Conservation (phyloP, 1,140 invertebrate species). For the Zophobas atratus region DNA sequence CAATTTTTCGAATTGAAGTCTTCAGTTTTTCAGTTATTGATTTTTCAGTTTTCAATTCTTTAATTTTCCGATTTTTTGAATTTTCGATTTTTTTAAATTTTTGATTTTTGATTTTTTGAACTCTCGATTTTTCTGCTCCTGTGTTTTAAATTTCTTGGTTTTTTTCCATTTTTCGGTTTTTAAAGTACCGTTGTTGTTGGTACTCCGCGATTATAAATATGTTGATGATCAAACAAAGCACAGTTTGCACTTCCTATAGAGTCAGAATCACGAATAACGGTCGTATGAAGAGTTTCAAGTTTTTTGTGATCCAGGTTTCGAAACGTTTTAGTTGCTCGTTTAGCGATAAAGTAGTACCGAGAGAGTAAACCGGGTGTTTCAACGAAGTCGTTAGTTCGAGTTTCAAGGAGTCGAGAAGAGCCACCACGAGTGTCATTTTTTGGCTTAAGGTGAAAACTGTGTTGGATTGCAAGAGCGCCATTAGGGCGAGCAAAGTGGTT, state of each 20-base stretch:
- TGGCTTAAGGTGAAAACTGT: neutral
- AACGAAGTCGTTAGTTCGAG: neutral
- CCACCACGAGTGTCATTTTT: neutral
- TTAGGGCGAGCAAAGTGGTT: neutral
- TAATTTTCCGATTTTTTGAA: too few species aligned
- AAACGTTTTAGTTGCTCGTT: too few species aligned
- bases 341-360: too few species aligned
- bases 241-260: neutral
- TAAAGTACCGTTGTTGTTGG: neutral
- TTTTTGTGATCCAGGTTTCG: neutral
- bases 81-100: too few species aligned
- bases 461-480: neutral
- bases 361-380: constrained; percentile 3
- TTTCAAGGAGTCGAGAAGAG: neutral
- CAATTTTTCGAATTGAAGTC: too few species aligned
- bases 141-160: too few species aligned
- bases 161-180: neutral
- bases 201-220: neutral
- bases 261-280: neutral
- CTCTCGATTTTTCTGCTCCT: too few species aligned
- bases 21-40: too few species aligned
- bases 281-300: neutral
- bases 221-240: neutral
- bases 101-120: too few species aligned
- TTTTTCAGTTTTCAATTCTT: too few species aligned